phyloP scores from a whole-genome alignment of 2,797 vertebrate genomes.

The Sciaenops ocellatus region DNA sequence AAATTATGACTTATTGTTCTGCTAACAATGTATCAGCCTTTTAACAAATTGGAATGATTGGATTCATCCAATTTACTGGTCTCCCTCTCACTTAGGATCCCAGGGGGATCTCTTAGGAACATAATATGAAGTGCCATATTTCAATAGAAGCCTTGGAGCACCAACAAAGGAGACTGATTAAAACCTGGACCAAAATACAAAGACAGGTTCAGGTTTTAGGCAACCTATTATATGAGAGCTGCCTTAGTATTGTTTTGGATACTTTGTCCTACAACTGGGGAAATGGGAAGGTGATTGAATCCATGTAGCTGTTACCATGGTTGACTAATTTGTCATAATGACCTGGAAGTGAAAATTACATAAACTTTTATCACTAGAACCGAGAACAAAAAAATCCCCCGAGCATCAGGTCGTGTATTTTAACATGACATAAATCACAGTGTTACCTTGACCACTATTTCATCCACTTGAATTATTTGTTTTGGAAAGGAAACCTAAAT shows the following conservation, averaged over 20 bases:
- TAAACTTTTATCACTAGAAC: constrained; percentile 11
- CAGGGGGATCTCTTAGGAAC: constrained; percentile 66
- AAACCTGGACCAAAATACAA: constrained; percentile 69
- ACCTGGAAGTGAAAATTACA: constrained; percentile 28
- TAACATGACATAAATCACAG: constrained; percentile 20
- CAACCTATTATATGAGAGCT: constrained; percentile 57
- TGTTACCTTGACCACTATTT: not conserved
- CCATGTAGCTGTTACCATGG: constrained; percentile 31
- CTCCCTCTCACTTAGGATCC: constrained; percentile 69
- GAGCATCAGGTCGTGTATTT: not conserved
- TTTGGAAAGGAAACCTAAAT: not conserved
- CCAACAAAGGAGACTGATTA: constrained; percentile 78
- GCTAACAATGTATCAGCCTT: constrained; percentile 76
- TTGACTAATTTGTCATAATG: constrained; percentile 51
- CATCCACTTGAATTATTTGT: constrained; percentile 1
- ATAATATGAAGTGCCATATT: constrained; percentile 77
- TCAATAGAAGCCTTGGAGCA: constrained; percentile 67
- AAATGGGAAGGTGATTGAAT: constrained; percentile 46
- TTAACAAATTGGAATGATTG: constrained; percentile 82
- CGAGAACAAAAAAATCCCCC: not conserved
- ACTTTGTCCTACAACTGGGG: constrained; percentile 36
- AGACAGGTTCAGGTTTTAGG: constrained; percentile 55
- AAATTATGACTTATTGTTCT: constrained; percentile 82
- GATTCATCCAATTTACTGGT: constrained; percentile 75
- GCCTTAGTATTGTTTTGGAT: constrained; percentile 61